Evolutionary conservation across 2,888 invertebrate genomes (phyloP).

Genomic region (Hofmannophila pseudospretella): DNA sequence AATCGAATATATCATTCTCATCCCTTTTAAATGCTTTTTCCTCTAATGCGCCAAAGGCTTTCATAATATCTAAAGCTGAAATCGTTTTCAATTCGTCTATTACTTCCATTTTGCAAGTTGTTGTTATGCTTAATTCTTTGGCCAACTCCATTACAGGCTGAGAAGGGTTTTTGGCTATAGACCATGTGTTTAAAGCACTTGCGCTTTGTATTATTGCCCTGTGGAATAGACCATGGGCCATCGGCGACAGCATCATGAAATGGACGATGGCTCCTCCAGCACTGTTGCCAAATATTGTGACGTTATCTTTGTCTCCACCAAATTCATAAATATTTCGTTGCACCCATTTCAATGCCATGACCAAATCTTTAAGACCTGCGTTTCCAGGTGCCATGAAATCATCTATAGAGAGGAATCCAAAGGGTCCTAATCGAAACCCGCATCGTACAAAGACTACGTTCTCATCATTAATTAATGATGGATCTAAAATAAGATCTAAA

Average conservation of each 20-base stretch:
- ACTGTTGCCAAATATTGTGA: constrained; percentile 69
- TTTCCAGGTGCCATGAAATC: constrained; percentile 66
- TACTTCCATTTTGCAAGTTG: constrained; percentile 40
- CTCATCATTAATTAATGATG: constrained; percentile 47
- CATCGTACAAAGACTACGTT: constrained; percentile 60
- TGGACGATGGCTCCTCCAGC: constrained; percentile 67
- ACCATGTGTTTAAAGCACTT: constrained; percentile 61
- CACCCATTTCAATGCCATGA: constrained; percentile 65
- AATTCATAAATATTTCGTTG: constrained; percentile 57
- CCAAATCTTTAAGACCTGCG: constrained; percentile 63
- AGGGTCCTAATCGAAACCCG: constrained; percentile 62
- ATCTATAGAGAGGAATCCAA: constrained; percentile 65
- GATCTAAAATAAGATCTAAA: constrained; percentile 48
- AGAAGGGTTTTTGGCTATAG: constrained; percentile 50
- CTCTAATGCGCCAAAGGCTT: constrained; percentile 28
- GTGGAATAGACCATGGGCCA: constrained; percentile 65
- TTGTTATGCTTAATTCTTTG: constrained; percentile 42
- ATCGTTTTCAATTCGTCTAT: constrained; percentile 47
- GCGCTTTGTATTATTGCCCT: constrained; percentile 68
- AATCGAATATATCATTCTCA: constrained; percentile 37
- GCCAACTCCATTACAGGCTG: constrained; percentile 43
- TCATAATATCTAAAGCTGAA: constrained; percentile 41
- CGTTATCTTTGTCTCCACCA: constrained; percentile 65
- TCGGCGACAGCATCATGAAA: constrained; percentile 66
- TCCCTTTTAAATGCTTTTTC: constrained; percentile 12